Evolutionary conservation across 2,113 vertebrate genomes (phyloP), one percentile per base, ranked within the genome.

Genomic region (Clarias macrocephalus): DNA sequence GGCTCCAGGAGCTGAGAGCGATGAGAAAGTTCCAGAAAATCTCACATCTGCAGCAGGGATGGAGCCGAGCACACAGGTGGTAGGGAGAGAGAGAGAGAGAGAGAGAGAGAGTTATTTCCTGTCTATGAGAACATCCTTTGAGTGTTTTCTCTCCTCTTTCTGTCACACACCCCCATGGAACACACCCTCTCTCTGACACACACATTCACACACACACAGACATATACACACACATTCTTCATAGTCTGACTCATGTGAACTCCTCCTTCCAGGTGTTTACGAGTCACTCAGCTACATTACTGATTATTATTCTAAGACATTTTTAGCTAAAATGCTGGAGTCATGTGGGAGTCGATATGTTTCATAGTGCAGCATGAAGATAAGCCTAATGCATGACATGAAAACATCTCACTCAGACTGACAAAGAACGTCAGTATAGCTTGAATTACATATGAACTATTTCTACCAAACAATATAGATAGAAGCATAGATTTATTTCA

Each of bases 11-110:
- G 70, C 72, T 79, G 85, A 48, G 37, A 70, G 83, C 16, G 82
- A 63, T 87, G 72, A 79, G 82, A 73, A 80, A 59, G 63, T 86
- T 82, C 86, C 88, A 83, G 85, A 89, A 89, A 85, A 88, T 72
- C 75, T 83, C 82, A 89, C 89, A 92, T 91, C 90, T 92, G 91
- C 59, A 79, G 80, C 18, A n/a, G 81, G 83, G 88, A 85, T 73
- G 75, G 70, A 60, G 81, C 72, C 80, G 82, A 88, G 84, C 83
- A 77, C 86, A 90, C 89, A 89, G 86, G 90, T 89, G 86, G 85
- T 87, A 86, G 89, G 63, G 82, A 85, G 54, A 80, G 21, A 62
- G 59, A 75, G 83, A 42, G 54, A 76, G 86, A 87, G 86, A 54
- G 81, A 30, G 80, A 19, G 56, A 88, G 86, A 83, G 52, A 72